A percentile compares a stretch with the other conserved stretches of the same genome.
Evolutionary conservation across 2,888 invertebrate species (phyloP).

Genomic region (Pseudeuparius sepicola): DNA sequence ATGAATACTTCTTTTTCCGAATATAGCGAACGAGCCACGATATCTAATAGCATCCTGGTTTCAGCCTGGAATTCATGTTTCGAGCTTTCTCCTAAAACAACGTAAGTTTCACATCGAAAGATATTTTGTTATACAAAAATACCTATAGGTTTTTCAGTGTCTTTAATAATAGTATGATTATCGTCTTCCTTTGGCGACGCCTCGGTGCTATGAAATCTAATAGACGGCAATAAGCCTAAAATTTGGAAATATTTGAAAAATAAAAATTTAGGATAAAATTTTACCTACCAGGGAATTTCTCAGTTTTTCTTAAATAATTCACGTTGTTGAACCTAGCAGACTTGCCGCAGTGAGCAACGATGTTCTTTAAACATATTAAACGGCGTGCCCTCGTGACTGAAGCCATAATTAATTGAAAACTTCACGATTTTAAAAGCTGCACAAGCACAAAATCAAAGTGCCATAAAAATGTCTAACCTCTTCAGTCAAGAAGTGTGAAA

Average conservation of each 20-base stretch:
- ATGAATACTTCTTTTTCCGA: conserved; percentile 98
- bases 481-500: too few relatives aligned
- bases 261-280: too few relatives aligned
- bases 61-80: conserved; percentile 95
- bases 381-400: too few relatives aligned
- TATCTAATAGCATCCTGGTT: conserved; percentile 89
- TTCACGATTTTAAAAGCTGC: too few relatives aligned
- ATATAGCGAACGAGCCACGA: conserved; percentile 93
- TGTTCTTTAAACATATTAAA: too few relatives aligned
- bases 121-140: conserved; percentile 16
- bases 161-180: conserved; percentile 50
- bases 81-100: conserved; percentile 41
- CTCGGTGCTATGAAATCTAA: conserved; percentile 28
- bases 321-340: too few relatives aligned
- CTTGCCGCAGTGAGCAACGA: too few relatives aligned
- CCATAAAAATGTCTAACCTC: too few relatives aligned
- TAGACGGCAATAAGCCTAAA: conserved; percentile 10
- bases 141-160: conserved; percentile 51
- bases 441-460: too few relatives aligned
- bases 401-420: too few relatives aligned
- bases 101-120: conserved; percentile 3
- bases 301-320: too few relatives aligned
- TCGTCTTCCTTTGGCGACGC: conserved; percentile 37
- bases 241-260: not conserved
- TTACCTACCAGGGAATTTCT: too few relatives aligned